A percentile compares a stretch with the other conserved stretches of the same genome.
Conservation (phyloP, 1,140 invertebrate species). For the Macrocentrus cingulum region DNA sequence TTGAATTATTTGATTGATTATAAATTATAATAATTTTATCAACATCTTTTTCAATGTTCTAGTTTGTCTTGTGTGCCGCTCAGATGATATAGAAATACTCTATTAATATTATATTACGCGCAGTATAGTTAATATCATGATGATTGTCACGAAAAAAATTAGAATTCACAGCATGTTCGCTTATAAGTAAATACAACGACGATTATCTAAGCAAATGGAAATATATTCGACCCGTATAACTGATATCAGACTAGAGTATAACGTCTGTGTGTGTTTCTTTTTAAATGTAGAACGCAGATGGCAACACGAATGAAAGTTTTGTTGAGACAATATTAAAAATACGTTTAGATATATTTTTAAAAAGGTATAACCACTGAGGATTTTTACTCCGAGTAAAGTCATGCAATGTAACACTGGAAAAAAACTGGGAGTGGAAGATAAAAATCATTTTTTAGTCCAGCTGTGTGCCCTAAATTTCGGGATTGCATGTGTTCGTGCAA, state of each 20-base stretch:
- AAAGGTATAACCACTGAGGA: too few relatives aligned
- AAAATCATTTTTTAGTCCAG: background rate
- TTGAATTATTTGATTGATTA: too few relatives aligned
- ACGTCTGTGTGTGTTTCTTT: background rate
- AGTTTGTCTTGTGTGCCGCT: too few relatives aligned
- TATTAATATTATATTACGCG: background rate
- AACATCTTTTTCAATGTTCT: too few relatives aligned
- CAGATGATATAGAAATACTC: background rate
- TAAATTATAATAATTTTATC: too few relatives aligned
- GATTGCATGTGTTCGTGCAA: background rate
- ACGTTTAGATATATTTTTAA: too few relatives aligned
- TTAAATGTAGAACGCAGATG: too few relatives aligned
- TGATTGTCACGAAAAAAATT: slow-evolving; percentile 2
- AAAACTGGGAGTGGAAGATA: background rate
- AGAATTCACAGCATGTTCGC: slow-evolving; percentile 10
- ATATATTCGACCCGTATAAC: slow-evolving; percentile 9
- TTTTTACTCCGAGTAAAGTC: too few relatives aligned
- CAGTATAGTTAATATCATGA: too few relatives aligned
- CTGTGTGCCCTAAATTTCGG: slow-evolving; percentile 1
- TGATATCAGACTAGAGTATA: slow-evolving; percentile 3
- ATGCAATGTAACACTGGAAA: too few relatives aligned
- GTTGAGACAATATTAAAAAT: too few relatives aligned
- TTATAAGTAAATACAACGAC: slow-evolving; percentile 8
- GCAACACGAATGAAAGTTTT: too few relatives aligned
- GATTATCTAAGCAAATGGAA: slow-evolving; percentile 17